These are phyloP conservation scores for Callipepla squamata DNA, from an alignment of 2,113 vertebrate genomes.

Conservation along the genomic window DNA sequence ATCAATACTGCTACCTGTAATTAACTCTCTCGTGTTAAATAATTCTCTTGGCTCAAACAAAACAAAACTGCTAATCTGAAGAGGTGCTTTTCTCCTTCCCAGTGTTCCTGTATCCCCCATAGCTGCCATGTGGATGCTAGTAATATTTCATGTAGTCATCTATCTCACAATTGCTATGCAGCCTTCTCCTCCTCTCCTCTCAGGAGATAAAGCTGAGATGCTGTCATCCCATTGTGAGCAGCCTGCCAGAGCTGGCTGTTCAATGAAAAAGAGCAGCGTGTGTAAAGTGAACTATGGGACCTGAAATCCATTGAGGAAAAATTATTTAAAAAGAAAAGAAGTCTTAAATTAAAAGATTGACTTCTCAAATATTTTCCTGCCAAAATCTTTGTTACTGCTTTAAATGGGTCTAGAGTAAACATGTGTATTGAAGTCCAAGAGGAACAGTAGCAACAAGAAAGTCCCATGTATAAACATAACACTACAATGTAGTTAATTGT, in stretches of 20 bases:
- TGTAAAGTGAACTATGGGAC: neutral
- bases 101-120: neutral
- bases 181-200: neutral
- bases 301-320: neutral
- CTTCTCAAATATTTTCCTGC: neutral
- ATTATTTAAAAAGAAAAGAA: rapidly evolving
- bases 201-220: neutral
- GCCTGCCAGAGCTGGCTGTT: neutral
- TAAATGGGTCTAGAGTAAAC: neutral
- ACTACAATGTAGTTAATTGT: neutral
- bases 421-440: rapidly evolving
- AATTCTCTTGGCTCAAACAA: neutral
- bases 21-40: neutral
- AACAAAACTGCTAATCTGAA: neutral
- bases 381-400: neutral
- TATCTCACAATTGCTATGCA: neutral
- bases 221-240: neutral
- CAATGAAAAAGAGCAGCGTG: neutral
- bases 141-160: neutral
- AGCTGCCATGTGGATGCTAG: neutral
- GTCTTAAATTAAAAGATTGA: neutral
- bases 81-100: neutral
- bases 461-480: neutral
- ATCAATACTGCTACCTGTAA: neutral
- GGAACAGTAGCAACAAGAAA: neutral